Evolutionary conservation across 2,113 vertebrate genomes (phyloP), one percentile per base, ranked within the genome.

Genomic region (Peromyscus maniculatus): DNA sequence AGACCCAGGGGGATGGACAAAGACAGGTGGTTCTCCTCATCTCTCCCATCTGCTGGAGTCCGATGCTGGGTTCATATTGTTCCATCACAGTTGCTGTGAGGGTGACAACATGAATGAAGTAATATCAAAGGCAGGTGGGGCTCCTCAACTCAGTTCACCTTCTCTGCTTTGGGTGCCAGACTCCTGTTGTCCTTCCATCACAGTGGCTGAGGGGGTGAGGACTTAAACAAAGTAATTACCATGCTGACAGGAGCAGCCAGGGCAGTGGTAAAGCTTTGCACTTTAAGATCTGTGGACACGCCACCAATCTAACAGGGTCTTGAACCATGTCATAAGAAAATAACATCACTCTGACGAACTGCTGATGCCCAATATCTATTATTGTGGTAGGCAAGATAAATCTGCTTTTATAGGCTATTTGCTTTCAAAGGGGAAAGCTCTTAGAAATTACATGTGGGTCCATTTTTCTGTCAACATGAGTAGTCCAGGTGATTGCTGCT

Each of bases 381-480:
- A 52, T 9, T 71, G 43, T 2, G 3, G 46, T 13, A 0, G 3
- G 67, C 75, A 82, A 93, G 71, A 92, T 39, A 93, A 80, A 92
- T 80, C 90, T 94, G 72, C 46, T 92, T 95, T 94, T 88, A 86
- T 66, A 46, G 36, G 87, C 64, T 69, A 8, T 95, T 96, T 89
- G 59, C 93, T 79, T 93, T 82, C 21, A 1, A 49, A 95, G 43
- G 10, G 26, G 49, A 83, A 89, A 89, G 62, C 89, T 64, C 87
- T 93, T 91, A 52, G 59, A 88, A 94, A 90, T 96, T 87, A 43
- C 79, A 77, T 80, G 79, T 92, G 89, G 84, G 69, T 59, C 67
- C 5, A 80, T 93, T 96, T 93, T 93, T 55, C 96, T 93, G 77
- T 91, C 86, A 72, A n/a, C 82, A 1, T 9, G 66, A 72, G 21